A percentile compares a stretch with the other conserved stretches of the same genome.
phyloP scores from a whole-genome alignment of 2,797 vertebrate genomes.

The Spea hammondii region DNA sequence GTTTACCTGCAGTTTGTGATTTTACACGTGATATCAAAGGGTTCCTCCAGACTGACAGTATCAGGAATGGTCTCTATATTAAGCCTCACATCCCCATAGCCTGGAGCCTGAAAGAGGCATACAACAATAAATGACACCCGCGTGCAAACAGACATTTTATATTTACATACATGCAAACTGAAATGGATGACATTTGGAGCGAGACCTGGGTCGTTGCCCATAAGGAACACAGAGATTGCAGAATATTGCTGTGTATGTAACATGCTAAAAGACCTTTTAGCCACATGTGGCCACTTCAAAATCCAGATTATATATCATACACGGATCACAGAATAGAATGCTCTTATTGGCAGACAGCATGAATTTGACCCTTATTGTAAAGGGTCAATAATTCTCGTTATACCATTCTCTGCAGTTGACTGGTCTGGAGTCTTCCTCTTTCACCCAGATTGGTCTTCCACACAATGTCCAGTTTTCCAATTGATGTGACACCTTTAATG shows the following conservation, averaged over 20 bases:
- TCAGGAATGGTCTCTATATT: slow-evolving; percentile 93
- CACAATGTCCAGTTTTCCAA: slow-evolving; percentile 96
- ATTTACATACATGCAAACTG: background rate
- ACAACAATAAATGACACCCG: slow-evolving; percentile 26
- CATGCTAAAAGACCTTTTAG: too few relatives aligned
- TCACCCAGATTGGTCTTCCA: slow-evolving; percentile 99
- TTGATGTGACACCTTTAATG: slow-evolving; percentile 96
- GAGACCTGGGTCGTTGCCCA: background rate
- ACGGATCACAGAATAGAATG: background rate
- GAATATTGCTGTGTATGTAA: too few relatives aligned
- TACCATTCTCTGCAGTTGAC: slow-evolving; percentile 98
- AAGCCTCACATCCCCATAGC: slow-evolving; percentile 93
- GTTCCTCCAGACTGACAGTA: slow-evolving; percentile 93
- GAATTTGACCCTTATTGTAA: too few relatives aligned
- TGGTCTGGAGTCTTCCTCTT: slow-evolving; percentile 92
- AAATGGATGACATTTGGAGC: background rate
- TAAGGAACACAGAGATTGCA: too few relatives aligned
- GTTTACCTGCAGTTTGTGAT: slow-evolving; percentile 98
- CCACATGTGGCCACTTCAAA: too few relatives aligned
- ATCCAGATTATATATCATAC: background rate
- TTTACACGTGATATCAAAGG: slow-evolving; percentile 95
- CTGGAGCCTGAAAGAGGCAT: slow-evolving; percentile 80
- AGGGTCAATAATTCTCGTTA: slow-evolving; percentile 21
- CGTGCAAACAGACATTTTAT: background rate
- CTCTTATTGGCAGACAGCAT: too few relatives aligned